These are phyloP conservation scores for Anguilla obscura DNA, from an alignment of 2,797 vertebrate genomes.

Conservation along the genomic window DNA sequence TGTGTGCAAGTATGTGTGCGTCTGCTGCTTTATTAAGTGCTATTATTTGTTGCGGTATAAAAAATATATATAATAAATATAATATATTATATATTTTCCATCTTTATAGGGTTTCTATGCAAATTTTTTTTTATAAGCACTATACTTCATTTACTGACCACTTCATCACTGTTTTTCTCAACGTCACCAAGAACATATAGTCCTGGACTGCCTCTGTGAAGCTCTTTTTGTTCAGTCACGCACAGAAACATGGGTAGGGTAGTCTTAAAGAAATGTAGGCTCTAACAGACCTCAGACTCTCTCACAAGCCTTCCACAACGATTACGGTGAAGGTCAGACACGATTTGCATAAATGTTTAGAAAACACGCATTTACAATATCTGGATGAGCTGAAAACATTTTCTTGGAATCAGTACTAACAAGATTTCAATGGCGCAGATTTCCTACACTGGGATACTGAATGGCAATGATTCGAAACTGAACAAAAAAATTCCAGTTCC, in stretches of 20 bases:
- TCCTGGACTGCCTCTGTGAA: background rate
- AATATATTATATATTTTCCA: background rate
- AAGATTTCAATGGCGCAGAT: background rate
- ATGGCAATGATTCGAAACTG: background rate
- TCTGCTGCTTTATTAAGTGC: background rate
- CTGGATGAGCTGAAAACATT: background rate
- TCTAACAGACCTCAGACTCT: background rate
- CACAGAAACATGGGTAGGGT: background rate
- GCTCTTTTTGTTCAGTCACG: background rate
- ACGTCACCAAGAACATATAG: background rate
- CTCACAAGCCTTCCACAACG: background rate
- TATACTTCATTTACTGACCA: background rate
- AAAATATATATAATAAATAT: background rate
- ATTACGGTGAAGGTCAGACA: background rate
- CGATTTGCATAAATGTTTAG: background rate
- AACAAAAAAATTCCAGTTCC: background rate
- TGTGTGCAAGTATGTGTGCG: background rate
- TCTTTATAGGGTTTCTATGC: background rate
- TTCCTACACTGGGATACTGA: background rate
- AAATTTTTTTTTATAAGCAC: background rate
- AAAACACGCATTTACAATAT: background rate
- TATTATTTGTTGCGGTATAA: background rate
- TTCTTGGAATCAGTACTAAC: background rate
- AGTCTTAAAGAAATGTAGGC: background rate
- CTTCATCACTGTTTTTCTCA: background rate